Percentiles rank a stretch among this genome's conserved stretches.
Evolutionary conservation across 2,113 vertebrate genomes (phyloP).

Genomic region (Herpetotheres cachinnans): DNA sequence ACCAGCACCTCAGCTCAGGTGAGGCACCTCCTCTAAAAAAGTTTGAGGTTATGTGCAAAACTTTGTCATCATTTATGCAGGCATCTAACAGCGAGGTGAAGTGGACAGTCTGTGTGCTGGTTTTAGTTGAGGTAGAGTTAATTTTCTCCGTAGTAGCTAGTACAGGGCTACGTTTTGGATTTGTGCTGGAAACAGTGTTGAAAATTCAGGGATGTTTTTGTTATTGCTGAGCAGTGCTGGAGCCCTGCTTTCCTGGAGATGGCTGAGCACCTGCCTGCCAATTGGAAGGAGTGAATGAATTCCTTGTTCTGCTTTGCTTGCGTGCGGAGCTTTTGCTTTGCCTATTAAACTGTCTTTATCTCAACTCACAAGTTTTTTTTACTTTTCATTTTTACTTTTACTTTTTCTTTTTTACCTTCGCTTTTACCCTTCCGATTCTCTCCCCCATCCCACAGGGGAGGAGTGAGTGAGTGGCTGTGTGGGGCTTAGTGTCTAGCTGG

Average conservation of each 20-base stretch:
- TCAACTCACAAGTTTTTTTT: background rate
- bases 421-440: background rate
- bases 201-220: background rate
- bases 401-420: background rate
- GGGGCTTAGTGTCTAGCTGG: too few relatives aligned
- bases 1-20: background rate
- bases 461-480: too few relatives aligned
- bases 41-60: background rate
- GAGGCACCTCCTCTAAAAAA: background rate
- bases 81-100: background rate
- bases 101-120: background rate
- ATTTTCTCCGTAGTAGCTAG: background rate
- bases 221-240: background rate
- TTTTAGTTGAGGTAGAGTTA: background rate
- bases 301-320: background rate
- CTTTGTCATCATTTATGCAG: background rate
- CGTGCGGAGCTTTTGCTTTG: fast-evolving
- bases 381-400: too few relatives aligned
- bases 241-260: background rate
- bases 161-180: background rate
- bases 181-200: background rate
- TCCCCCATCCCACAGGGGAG: too few relatives aligned
- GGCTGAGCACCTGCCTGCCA: background rate
- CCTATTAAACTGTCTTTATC: background rate
- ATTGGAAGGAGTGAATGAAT: background rate